Evolutionary conservation across 2,888 invertebrate genomes (phyloP), one percentile per base, ranked within the genome.

Genomic region (Pseudococcus jackbeardsleyi): DNA sequence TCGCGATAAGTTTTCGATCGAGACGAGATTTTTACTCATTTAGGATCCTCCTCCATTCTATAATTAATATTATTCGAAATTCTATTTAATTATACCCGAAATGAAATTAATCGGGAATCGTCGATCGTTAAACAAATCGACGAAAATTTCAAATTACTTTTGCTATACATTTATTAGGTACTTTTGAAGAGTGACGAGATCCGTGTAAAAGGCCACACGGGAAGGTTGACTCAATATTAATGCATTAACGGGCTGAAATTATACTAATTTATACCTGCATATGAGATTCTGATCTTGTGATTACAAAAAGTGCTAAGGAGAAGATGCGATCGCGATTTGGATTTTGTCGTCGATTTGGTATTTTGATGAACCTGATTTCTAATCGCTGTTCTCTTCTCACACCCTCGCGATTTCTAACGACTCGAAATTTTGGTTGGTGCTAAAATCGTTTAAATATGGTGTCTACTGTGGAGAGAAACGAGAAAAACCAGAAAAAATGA

Each of bases 41-140:
- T 17, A 1, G 6, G 9, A 1, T 17, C 50, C 50, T 50, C 50
- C 15, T 15, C 17, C 50, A 12, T 15, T 15, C 15, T 7, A 19
- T 59, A n/a, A 59, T 59, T 59, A 59, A 59, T 19, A 59, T 11
- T 59, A 59, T 59, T 19, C 59, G 59, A 59, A 59, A 59, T 59
- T 59, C 59, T 54, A 0, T 59, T 59, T 59, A 59, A 59, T 59
- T 59, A 19, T 59, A 59, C 3, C 12, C 1, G 19, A 59, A 59
- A 59, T 8, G 59, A 19, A 59, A 59, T 59, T 59, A 59, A 59
- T 59, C 11, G 59, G 7, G n/a, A 59, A 19, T 19, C 19, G 7
- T 59, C 59, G 59, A 59, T 59, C 59, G 59, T 59, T 59, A 59
- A 59, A 59, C 19, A 59, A 59, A 59, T 59, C 5, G 59, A 1